phyloP scores from a whole-genome alignment of 2,113 vertebrate genomes.

The Coracopsis vasa region DNA sequence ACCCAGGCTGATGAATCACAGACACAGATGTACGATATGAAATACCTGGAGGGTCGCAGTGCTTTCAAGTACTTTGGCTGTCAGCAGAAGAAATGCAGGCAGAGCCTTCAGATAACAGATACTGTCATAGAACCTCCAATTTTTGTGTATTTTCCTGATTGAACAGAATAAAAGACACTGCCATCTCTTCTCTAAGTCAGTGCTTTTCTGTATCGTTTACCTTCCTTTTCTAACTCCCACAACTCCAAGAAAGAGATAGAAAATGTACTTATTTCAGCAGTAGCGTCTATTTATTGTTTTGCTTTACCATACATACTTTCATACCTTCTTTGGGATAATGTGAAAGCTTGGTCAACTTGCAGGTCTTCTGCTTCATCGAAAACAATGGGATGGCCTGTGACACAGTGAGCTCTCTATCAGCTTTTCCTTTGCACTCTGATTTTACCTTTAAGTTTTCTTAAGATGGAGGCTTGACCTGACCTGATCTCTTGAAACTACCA shows the following conservation, averaged over 20 bases:
- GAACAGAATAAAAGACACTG: neutral
- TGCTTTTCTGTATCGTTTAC: neutral
- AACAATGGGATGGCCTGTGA: neutral
- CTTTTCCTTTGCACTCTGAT: neutral
- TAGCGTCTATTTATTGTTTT: neutral
- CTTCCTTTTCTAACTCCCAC: neutral
- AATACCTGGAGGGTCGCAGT: neutral
- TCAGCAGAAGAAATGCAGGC: neutral
- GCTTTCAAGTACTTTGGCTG: neutral
- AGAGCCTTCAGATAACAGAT: neutral
- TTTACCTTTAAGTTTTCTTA: neutral
- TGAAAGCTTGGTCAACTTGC: neutral
- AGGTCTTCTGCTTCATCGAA: neutral
- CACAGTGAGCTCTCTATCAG: neutral
- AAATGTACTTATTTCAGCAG: neutral
- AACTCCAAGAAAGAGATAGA: neutral
- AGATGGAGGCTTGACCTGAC: accelerated
- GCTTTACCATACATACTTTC: accelerated
- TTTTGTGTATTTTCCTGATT: neutral
- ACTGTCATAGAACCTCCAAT: neutral
- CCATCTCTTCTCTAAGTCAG: neutral
- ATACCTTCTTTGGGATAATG: neutral
- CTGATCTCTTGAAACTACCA: neutral
- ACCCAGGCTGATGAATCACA: neutral
- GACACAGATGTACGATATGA: accelerated